A percentile compares a stretch with the other conserved stretches of the same genome.
phyloP scores from a whole-genome alignment of 1,140 invertebrate genomes.

The Macrobrachium nipponense region DNA sequence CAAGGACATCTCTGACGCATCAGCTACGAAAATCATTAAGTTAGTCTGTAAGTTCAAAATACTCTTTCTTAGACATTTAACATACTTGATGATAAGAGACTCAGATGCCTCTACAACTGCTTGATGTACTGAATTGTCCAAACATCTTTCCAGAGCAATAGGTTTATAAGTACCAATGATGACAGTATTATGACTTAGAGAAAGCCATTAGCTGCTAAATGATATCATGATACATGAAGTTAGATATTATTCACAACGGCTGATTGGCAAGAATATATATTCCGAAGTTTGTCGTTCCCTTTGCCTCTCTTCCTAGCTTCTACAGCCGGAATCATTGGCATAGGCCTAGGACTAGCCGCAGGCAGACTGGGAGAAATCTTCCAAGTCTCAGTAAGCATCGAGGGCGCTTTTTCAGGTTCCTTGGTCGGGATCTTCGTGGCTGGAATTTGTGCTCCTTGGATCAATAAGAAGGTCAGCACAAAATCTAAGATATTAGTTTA shows the following conservation, averaged over 20 bases:
- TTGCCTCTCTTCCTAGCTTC: not conserved
- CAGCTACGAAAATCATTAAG: conserved; percentile 26
- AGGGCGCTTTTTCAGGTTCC: not conserved
- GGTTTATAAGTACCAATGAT: too few relatives aligned
- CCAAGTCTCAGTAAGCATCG: conserved; percentile 13
- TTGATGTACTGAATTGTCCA: not conserved
- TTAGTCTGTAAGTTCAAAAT: conserved; percentile 23
- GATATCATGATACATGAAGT: not conserved
- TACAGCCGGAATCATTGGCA: not conserved
- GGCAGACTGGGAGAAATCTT: conserved; percentile 30
- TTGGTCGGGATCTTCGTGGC: conserved; percentile 5
- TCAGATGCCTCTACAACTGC: too few relatives aligned
- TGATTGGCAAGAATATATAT: not conserved
- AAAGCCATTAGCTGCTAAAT: too few relatives aligned
- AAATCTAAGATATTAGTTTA: not conserved
- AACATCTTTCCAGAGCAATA: too few relatives aligned
- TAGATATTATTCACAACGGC: not conserved
- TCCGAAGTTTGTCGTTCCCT: not conserved
- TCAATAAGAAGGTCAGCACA: not conserved
- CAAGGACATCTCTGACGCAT: not conserved
- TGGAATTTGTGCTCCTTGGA: conserved; percentile 32
- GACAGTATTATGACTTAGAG: too few relatives aligned
- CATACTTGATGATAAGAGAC: too few relatives aligned
- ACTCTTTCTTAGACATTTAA: not conserved
- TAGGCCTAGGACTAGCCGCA: conserved; percentile 15